Evolutionary conservation across 2,888 invertebrate species (phyloP), one percentile per base, ranked within the genome.

Genomic region (Drosophila stalkeri): DNA sequence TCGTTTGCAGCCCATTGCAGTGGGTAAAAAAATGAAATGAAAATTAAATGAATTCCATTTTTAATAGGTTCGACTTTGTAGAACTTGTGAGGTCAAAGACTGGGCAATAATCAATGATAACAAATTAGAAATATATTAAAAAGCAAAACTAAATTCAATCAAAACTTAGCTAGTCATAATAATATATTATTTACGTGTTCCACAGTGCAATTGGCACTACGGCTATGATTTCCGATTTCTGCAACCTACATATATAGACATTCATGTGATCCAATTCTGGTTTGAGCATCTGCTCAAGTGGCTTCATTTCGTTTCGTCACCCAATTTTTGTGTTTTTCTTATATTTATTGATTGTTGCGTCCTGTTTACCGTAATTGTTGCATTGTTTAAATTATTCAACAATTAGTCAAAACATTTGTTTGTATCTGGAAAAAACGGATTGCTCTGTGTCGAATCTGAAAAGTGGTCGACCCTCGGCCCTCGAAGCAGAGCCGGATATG

Each of bases 351-450:
- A 31, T 12, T 8, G n/a, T 8, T 41, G 62, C 80, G 87, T 89
- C 86, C 89, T 86, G 85, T 86, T 86, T 86, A 86, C 80, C 78
- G 86, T 78, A 86, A 52, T 63, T 47, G 27, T 2, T 3, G 31
- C 31, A 20, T 46, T 56, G 66, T 63, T 60, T 68, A 31, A 37
- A 14, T 55, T 61, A 31, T 49, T 49, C 41, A 27, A 61, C 61
- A 64, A 73, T 75, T 63, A 63, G 54, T 84, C 77, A 82, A 85
- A 88, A 72, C 64, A 72, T 78, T 77, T 77, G 70, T 68, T 69
- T 74, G 39, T 35, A 62, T 60, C 33, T 18, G n/a, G 12, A 33
- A 37, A 37, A 62, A 44, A 59, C 20, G n/a, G 35, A 49, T 31
- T 54, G 55, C 27, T 60, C 16, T 27, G 23, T 12, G 46, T 39